Conservation (phyloP, 1,140 invertebrate species). For the Lepidurus apus region DNA sequence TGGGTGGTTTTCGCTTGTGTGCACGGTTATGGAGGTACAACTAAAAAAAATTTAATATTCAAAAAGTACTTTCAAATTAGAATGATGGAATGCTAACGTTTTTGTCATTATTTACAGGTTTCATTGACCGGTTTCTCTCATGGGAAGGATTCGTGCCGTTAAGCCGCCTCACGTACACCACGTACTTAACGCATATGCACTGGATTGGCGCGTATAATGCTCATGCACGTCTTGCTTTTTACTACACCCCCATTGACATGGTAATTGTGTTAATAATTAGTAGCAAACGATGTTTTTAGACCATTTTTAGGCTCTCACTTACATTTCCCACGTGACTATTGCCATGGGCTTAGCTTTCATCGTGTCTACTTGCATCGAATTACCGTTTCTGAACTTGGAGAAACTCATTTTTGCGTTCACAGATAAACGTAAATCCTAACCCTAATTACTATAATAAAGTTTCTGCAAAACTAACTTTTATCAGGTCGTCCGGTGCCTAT, state of each 20-base stretch:
- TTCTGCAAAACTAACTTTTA: not conserved
- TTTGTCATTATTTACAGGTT: conserved; percentile 47
- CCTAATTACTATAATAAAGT: not conserved
- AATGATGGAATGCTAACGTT: not conserved
- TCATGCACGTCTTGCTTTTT: conserved; percentile 66
- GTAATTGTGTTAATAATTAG: not conserved
- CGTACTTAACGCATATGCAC: conserved; percentile 55
- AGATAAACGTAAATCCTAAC: not conserved
- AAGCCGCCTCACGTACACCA: conserved; percentile 62
- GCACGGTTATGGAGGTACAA: conserved; percentile 61
- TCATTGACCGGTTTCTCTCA: conserved; percentile 56
- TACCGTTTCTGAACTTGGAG: conserved; percentile 31
- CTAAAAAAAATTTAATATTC: not conserved
- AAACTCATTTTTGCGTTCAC: conserved; percentile 12
- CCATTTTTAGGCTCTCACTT: not conserved
- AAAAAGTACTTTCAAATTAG: not conserved
- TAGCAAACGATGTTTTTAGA: not conserved
- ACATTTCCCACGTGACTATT: conserved; percentile 17
- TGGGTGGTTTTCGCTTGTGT: conserved; percentile 73
- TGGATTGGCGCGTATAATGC: conserved; percentile 47
- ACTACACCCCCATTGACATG: conserved; percentile 44
- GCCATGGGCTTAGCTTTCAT: conserved; percentile 28
- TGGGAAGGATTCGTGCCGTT: conserved; percentile 63
- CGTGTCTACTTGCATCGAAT: conserved; percentile 28
- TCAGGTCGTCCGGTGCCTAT: not conserved